Percentiles rank a stretch among this genome's conserved stretches.
These are phyloP conservation scores for Malacosoma neustria DNA, from an alignment of 2,888 invertebrate species.

Conservation along the genomic window DNA sequence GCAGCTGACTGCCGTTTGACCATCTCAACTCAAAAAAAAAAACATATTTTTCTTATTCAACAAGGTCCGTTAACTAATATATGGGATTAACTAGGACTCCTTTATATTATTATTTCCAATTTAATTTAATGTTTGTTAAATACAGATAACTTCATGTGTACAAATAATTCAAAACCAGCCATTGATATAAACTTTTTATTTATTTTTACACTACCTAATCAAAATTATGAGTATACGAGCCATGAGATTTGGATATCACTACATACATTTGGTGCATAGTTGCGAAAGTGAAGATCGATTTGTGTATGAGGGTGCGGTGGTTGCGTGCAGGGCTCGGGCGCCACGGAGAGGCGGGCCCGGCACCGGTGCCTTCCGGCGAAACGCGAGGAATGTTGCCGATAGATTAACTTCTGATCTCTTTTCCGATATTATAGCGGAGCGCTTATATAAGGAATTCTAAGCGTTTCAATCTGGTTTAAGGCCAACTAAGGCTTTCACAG, in stretches of 20 bases:
- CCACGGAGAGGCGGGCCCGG: conserved; percentile 33
- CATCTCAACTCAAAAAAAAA: too few species aligned
- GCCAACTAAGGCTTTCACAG: conserved; percentile 46
- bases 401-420: conserved; percentile 75
- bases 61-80: too few species aligned
- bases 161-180: too few species aligned
- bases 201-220: too few species aligned
- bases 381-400: conserved; percentile 72
- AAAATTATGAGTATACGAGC: too few species aligned
- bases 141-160: too few species aligned
- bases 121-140: too few species aligned
- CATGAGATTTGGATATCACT: not conserved
- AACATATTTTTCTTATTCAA: too few species aligned
- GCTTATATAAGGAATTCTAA: conserved; percentile 71
- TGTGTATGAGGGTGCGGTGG: conserved; percentile 38
- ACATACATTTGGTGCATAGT: conserved; percentile 30
- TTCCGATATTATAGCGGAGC: conserved; percentile 69
- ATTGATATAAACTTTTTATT: too few species aligned
- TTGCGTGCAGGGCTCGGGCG: conserved; percentile 49
- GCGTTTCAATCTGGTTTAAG: conserved; percentile 65
- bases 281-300: conserved; percentile 58
- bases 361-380: conserved; percentile 67
- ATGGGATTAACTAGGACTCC: too few species aligned
- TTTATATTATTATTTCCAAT: too few species aligned
- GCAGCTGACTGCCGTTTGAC: too few species aligned